Evolutionary conservation across 1,140 invertebrate genomes (phyloP).

Genomic region (Drosophila jambulina): DNA sequence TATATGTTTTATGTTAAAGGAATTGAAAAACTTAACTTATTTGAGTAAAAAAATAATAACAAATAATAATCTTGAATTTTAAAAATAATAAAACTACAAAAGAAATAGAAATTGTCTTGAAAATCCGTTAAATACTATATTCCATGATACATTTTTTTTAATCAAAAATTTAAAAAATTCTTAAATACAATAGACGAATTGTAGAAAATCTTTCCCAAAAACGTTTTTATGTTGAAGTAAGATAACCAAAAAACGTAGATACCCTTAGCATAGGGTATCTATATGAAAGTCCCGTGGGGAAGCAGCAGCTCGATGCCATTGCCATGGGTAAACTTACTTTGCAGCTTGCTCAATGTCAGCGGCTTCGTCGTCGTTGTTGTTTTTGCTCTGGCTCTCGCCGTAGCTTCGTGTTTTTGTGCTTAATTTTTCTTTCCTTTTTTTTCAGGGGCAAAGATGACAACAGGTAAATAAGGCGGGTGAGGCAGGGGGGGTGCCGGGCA

Average conservation of each 20-base stretch:
- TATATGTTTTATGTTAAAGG: not conserved
- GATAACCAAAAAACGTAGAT: too few relatives aligned
- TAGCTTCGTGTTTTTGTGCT: slow-evolving; percentile 34
- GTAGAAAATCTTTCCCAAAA: not conserved
- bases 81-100: too few relatives aligned
- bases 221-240: not conserved
- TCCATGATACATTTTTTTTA: too few relatives aligned
- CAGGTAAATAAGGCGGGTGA: slow-evolving; percentile 44
- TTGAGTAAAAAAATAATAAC: not conserved
- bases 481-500: slow-evolving; percentile 1
- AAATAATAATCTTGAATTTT: not conserved
- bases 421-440: slow-evolving; percentile 23
- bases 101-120: too few relatives aligned
- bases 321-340: slow-evolving; percentile 55
- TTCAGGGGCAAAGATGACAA: slow-evolving; percentile 62
- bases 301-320: slow-evolving; percentile 36
- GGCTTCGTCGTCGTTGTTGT: slow-evolving; percentile 13
- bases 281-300: slow-evolving; percentile 7
- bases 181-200: not conserved
- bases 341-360: slow-evolving; percentile 60
- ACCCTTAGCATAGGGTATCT: not conserved
- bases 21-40: not conserved
- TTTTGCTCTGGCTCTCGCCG: slow-evolving; percentile 22
- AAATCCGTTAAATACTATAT: too few relatives aligned
- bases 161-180: not conserved